Conservation (phyloP, 2,113 vertebrate species). For the Salvelinus namaycush region DNA sequence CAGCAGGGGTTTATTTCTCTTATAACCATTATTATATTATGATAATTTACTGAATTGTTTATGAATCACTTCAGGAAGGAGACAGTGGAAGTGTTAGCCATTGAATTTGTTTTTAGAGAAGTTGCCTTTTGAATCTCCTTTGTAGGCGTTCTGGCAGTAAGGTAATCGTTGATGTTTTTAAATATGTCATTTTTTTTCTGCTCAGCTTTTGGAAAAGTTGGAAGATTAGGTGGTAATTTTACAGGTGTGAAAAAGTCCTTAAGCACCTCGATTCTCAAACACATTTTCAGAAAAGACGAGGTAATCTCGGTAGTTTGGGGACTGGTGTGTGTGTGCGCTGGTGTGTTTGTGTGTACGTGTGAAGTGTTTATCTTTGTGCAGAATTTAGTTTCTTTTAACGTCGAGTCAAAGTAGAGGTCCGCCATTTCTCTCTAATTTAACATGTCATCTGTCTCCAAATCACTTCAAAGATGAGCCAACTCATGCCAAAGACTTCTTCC, state of each 20-base stretch:
- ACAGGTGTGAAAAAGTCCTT: constrained; percentile 41
- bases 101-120: constrained; percentile 34
- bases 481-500: constrained; percentile 70
- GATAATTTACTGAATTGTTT: neutral
- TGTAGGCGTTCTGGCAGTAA: constrained; percentile 37
- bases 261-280: constrained; percentile 49
- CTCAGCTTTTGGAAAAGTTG: constrained; percentile 59
- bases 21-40: neutral
- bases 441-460: constrained; percentile 83
- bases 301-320: constrained; percentile 71
- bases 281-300: constrained; percentile 63
- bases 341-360: constrained; percentile 6
- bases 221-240: constrained; percentile 52
- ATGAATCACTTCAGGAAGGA: constrained; percentile 18
- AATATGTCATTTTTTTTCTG: neutral
- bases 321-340: constrained; percentile 14
- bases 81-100: constrained; percentile 16
- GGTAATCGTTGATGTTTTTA: constrained; percentile 6
- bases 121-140: constrained; percentile 22
- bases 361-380: constrained; percentile 46
- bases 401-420: constrained; percentile 75
- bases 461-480: constrained; percentile 73
- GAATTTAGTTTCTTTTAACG: constrained; percentile 73
- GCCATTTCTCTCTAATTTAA: constrained; percentile 72
- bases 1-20: neutral